Evolutionary conservation across 53 echinoderm and acorn worm species (phyloP), one percentile per base, ranked within the genome.

Genomic region (Henricia sp.): DNA sequence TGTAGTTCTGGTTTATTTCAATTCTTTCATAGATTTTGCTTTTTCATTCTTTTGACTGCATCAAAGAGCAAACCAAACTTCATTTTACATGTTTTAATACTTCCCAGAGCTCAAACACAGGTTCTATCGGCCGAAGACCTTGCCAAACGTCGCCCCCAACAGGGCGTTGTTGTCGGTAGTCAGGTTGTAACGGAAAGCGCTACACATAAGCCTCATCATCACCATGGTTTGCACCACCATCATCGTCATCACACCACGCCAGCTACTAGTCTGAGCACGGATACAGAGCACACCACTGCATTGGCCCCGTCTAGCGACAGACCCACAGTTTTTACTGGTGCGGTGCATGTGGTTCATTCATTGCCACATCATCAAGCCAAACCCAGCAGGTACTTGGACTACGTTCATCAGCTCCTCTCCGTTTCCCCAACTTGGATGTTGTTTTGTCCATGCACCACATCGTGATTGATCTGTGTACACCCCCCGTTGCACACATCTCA

Each of bases 71-170:
- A n/a, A n/a, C n/a, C n/a, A n/a, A n/a, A n/a, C n/a, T n/a, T n/a
- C n/a, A n/a, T n/a, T n/a, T n/a, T n/a, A n/a, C n/a, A n/a, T n/a
- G n/a, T n/a, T n/a, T n/a, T n/a, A n/a, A n/a, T 80, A 64, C 57
- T 64, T 16, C 63, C 46, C 63, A 80, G 80, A 62, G 80, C 80
- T 46, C 80, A 80, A 44, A 80, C 80, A 34, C 80, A 80, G 80
- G 48, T 80, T 36, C 17, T 33, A 14, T 80, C 80, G 9, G 57
- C 80, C 2, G 64, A 21, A 2, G 80, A 80, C 63, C 80, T 27
- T 42, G 37, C 60, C 29, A 80, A 80, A 57, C 30, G 44, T 34
- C 70, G 71, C 88, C 70, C 66, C 43, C 71, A 55, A 26, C 70
- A 56, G 11, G 88, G 78, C 19, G 35, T 58, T 43, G 70, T 82